A percentile compares a stretch with the other conserved stretches of the same genome.
Conservation (phyloP, 2,797 vertebrate species). For the Leptodactylus fallax region DNA sequence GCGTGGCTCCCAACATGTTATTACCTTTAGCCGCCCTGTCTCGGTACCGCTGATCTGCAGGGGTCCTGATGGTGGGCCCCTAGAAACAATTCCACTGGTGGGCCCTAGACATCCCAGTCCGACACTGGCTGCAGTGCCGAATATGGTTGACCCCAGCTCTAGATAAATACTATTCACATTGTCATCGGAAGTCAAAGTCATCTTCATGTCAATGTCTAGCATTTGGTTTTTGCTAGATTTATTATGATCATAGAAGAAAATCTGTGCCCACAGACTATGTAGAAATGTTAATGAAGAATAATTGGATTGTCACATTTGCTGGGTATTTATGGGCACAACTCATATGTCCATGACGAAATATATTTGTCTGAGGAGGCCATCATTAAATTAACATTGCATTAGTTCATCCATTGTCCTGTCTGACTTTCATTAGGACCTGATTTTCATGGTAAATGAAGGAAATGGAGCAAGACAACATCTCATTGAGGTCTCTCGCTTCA, state of each 20-base stretch:
- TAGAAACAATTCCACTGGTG: no score
- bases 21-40: no score
- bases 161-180: neutral
- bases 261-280: neutral
- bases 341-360: neutral
- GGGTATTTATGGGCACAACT: neutral
- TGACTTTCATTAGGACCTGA: constrained; percentile 22
- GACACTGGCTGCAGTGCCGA: no score
- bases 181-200: neutral
- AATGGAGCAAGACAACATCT: neutral
- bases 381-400: neutral
- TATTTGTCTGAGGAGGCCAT: neutral
- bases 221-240: neutral
- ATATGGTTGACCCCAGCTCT: neutral
- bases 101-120: no score
- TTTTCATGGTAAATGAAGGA: constrained; percentile 14
- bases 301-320: neutral
- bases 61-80: no score
- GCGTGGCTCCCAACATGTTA: no score
- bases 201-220: neutral
- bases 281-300: neutral
- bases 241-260: neutral
- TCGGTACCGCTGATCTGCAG: no score
- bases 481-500: neutral
- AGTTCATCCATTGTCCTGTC: neutral